A percentile compares a stretch with the other conserved stretches of the same genome.
These are phyloP conservation scores for Nasonia longicornis DNA, from an alignment of 1,140 invertebrate species.

Conservation along the genomic window DNA sequence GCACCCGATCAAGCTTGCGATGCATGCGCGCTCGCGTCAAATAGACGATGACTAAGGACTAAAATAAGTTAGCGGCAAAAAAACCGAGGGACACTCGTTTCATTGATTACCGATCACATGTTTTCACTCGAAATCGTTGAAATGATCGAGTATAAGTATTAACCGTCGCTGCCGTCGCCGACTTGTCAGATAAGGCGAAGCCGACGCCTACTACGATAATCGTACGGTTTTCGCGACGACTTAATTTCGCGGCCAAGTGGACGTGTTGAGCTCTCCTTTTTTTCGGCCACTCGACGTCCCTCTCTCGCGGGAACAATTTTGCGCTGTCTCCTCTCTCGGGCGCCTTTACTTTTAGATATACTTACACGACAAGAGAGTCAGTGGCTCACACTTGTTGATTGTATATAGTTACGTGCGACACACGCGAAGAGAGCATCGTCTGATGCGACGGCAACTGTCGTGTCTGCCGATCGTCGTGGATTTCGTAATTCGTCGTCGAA, in stretches of 20 bases:
- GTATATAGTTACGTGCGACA: not conserved
- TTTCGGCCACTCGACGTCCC: not conserved
- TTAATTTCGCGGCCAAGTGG: too few relatives aligned
- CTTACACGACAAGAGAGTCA: constrained; percentile 19
- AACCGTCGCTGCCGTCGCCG: too few relatives aligned
- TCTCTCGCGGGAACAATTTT: constrained; percentile 6
- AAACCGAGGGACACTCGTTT: not conserved
- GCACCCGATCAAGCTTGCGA: not conserved
- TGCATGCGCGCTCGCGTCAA: not conserved
- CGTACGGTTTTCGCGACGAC: not conserved
- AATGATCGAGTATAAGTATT: not conserved
- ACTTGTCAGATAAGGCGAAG: not conserved
- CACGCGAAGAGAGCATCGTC: not conserved
- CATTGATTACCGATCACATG: not conserved
- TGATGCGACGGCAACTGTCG: not conserved
- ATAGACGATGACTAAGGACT: not conserved
- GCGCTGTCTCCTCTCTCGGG: not conserved
- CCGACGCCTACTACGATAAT: not conserved
- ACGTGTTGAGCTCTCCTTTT: not conserved
- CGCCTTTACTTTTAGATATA: constrained; percentile 7
- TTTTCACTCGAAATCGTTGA: not conserved
- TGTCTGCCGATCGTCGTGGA: not conserved
- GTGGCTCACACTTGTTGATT: constrained; percentile 39
- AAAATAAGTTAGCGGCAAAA: not conserved
- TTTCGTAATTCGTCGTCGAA: constrained; percentile 2